Evolutionary conservation across 2,113 vertebrate genomes (phyloP).

Genomic region (Megalops atlanticus): DNA sequence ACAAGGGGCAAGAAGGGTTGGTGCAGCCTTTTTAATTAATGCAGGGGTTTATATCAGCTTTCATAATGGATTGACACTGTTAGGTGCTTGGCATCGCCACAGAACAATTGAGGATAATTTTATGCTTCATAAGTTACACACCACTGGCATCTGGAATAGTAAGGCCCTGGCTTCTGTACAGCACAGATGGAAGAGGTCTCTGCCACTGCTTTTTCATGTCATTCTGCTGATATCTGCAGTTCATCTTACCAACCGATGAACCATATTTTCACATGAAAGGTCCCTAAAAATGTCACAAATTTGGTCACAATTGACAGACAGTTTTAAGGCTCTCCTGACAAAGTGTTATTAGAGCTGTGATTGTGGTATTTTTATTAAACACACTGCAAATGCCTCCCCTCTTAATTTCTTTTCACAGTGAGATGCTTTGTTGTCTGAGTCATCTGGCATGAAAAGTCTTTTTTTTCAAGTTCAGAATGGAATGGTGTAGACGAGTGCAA

Average conservation of each 20-base stretch:
- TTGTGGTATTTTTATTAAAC: background rate
- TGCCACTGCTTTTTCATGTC: background rate
- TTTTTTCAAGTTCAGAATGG: background rate
- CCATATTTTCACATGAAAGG: too few species aligned
- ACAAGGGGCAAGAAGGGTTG: background rate
- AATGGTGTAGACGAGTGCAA: background rate
- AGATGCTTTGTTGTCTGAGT: background rate
- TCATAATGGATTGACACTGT: background rate
- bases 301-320: too few species aligned
- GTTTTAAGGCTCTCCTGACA: background rate
- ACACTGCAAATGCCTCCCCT: background rate
- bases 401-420: background rate
- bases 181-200: background rate
- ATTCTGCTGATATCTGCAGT: background rate
- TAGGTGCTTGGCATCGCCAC: background rate
- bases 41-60: background rate
- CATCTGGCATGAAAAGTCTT: background rate
- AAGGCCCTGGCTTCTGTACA: background rate
- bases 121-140: background rate
- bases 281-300: too few species aligned
- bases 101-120: background rate
- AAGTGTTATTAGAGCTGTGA: background rate
- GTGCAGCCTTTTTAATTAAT: conserved; percentile 1
- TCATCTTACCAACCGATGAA: too few species aligned
- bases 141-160: background rate